Evolutionary conservation across 2,797 vertebrate genomes (phyloP).

Genomic region (Intellagama lesueurii): DNA sequence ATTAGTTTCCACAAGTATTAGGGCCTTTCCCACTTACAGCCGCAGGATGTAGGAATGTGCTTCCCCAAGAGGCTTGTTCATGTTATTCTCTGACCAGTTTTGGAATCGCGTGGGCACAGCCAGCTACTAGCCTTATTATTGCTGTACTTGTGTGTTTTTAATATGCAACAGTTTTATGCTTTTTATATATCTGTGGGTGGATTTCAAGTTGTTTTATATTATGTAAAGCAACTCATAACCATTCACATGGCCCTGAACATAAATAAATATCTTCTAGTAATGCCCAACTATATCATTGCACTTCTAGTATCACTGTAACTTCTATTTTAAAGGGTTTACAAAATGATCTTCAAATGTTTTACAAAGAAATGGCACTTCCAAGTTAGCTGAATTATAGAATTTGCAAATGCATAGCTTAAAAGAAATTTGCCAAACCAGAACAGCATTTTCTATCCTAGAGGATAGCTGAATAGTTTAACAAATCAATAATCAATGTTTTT

Average conservation of each 20-base stretch:
- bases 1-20: not conserved
- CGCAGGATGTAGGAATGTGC: not conserved
- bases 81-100: not conserved
- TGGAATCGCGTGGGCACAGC: not conserved
- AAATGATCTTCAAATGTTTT: not conserved
- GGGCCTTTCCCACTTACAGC: not conserved
- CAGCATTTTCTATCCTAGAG: constrained; percentile 54
- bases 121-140: not conserved
- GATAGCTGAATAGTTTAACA: constrained; percentile 63
- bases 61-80: not conserved
- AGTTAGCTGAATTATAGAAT: constrained; percentile 45
- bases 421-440: constrained; percentile 33
- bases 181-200: not conserved
- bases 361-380: constrained; percentile 48
- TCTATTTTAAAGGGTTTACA: constrained; percentile 26
- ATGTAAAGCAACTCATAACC: not conserved
- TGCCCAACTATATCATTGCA: not conserved
- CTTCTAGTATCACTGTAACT: not conserved
- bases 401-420: constrained; percentile 57
- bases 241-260: not conserved
- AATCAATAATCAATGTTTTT: constrained; percentile 73
- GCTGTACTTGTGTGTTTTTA: not conserved
- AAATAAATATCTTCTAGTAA: not conserved
- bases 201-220: not conserved
- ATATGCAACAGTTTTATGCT: not conserved